Evolutionary conservation across 2,888 invertebrate species (phyloP).

Genomic region (Stenchaetothrips biformis): DNA sequence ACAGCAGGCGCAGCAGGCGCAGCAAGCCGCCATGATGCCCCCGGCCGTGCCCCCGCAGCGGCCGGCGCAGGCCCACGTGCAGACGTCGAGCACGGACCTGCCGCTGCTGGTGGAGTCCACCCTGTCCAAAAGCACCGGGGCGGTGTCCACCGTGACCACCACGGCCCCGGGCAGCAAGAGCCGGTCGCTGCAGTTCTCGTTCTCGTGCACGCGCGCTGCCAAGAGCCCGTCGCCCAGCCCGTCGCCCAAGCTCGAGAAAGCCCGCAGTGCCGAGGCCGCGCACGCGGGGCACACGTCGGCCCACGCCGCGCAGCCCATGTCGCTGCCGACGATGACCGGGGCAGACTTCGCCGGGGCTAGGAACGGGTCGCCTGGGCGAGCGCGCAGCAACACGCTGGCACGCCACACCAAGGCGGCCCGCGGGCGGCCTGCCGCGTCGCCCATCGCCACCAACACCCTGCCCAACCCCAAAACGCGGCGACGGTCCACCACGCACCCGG

Average conservation of each 20-base stretch:
- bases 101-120: slow-evolving; percentile 2
- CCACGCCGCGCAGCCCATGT: neutral
- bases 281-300: neutral
- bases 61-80: slow-evolving; percentile 11
- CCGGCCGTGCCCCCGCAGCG: neutral
- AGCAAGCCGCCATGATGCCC: neutral
- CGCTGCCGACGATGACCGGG: neutral
- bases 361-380: neutral
- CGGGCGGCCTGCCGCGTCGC: neutral
- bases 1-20: neutral
- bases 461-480: slow-evolving; percentile 17
- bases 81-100: slow-evolving; percentile 20
- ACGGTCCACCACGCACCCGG: neutral
- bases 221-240: slow-evolving; percentile 13
- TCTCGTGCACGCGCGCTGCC: neutral
- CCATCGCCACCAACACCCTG: slow-evolving; percentile 6
- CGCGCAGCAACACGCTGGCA: slow-evolving; percentile 5
- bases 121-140: neutral
- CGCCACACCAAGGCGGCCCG: slow-evolving; percentile 10
- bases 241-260: slow-evolving; percentile 10
- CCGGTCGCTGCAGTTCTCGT: slow-evolving; percentile 14
- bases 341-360: neutral
- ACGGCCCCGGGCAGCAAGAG: neutral
- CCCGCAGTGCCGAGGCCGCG: neutral
- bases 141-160: neutral